These are phyloP conservation scores for Lypha dubia DNA, from an alignment of 2,888 invertebrate species.

Conservation along the genomic window DNA sequence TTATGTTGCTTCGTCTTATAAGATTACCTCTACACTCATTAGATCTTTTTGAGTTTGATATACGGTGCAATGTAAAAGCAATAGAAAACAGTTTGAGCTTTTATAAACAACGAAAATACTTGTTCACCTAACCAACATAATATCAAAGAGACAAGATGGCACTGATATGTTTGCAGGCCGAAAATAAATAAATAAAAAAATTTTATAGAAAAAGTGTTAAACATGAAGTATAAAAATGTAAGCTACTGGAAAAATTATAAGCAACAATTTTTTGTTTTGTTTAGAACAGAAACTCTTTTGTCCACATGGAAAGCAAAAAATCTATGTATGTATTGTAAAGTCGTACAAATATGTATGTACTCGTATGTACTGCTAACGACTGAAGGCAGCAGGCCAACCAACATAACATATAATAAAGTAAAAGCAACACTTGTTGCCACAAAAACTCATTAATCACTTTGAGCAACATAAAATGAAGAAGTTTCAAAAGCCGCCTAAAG, in stretches of 20 bases:
- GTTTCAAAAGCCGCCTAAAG: conserved; percentile 41
- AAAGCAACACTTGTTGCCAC: conserved; percentile 58
- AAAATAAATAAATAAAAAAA: conserved; percentile 31
- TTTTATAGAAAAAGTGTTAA: conserved; percentile 59
- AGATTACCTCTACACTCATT: no score
- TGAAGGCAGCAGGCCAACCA: no score
- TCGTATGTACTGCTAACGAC: conserved; percentile 28
- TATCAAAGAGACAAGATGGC: conserved; percentile 56
- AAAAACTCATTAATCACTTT: conserved; percentile 68
- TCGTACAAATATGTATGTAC: no score
- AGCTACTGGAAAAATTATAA: conserved; percentile 55
- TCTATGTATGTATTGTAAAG: no score
- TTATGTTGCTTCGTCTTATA: no score
- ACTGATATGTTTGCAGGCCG: conserved; percentile 61
- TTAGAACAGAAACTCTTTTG: conserved; percentile 1
- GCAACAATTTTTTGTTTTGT: conserved; percentile 11
- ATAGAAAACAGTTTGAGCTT: no score
- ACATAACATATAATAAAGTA: conserved; percentile 20
- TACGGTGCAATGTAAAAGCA: no score
- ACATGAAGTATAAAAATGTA: conserved; percentile 61
- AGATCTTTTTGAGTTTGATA: no score
- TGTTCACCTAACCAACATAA: conserved; percentile 1
- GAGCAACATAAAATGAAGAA: conserved; percentile 59
- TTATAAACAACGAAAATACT: background rate
- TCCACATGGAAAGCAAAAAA: conserved; percentile 2